Evolutionary conservation across 1,140 invertebrate genomes (phyloP), one percentile per base, ranked within the genome.

Genomic region (Oppia nitens): DNA sequence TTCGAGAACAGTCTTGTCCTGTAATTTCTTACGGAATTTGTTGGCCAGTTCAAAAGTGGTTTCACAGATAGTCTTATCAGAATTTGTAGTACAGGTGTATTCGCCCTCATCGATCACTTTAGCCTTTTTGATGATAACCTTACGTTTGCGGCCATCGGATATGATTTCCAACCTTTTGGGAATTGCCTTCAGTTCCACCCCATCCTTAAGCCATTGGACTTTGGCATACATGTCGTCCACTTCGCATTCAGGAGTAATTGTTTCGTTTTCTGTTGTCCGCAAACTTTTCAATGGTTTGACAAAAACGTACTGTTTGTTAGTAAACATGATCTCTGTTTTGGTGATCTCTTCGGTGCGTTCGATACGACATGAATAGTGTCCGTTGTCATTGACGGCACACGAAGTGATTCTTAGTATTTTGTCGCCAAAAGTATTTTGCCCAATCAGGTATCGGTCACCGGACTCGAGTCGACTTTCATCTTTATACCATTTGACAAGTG

Each of bases 1-100:
- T 73, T 97, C 92, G 65, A 93, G 79, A 26, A 80, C 84, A 63
- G 83, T 83, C 2, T 85, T 91, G 71, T 96, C 90, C 70, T 93
- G 88, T 3, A 98, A 78, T 74, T 94, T 94, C 75, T 96, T 95
- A 71, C 91, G 89, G 76, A 97, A 95, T 63, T 87, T 82, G 73
- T 96, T 94, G 65, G 84, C 81, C 75, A 94, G 94, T 74, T 92
- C 88, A 63, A 97, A 84, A 64, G 87, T 80, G 55, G 96, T 79
- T 76, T 95, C 88, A 62, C 85, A 88, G 68, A 86, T 79, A 4
- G 91, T 96, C 68, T 85, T 83, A 69, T 95, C 91, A 56, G 87
- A 87, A 70, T 95, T 93, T 57, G 85, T 87, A 64, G 82, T 83
- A 69, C 91, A 95, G 51, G 80, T 84, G 68, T 87, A 96, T 69